phyloP scores from a whole-genome alignment of 2,888 invertebrate genomes.

The Morinoia aosen region DNA sequence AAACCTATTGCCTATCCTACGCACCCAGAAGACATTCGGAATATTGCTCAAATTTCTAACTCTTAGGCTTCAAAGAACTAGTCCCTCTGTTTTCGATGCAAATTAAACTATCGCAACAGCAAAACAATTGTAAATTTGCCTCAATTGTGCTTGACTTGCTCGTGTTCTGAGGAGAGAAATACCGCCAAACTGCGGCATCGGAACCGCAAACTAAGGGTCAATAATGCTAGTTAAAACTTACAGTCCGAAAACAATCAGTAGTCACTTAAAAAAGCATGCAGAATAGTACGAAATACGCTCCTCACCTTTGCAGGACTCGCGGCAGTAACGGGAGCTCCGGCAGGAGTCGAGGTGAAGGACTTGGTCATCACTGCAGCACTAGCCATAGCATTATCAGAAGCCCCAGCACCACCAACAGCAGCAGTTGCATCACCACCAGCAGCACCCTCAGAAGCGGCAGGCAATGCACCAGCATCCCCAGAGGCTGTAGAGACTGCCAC shows the following conservation, averaged over 20 bases:
- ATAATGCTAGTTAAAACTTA: not conserved
- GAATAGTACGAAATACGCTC: not conserved
- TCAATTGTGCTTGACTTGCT: too few species aligned
- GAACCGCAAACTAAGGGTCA: not conserved
- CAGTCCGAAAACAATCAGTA: not conserved
- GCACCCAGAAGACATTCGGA: too few species aligned
- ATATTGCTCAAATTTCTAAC: too few species aligned
- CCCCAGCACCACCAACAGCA: not conserved
- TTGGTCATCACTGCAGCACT: not conserved
- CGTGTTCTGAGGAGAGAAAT: too few species aligned
- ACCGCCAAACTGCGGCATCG: too few species aligned
- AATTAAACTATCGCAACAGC: too few species aligned
- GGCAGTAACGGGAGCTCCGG: not conserved
- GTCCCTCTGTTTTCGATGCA: too few species aligned
- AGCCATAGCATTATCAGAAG: not conserved
- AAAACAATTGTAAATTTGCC: too few species aligned
- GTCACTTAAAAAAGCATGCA: not conserved
- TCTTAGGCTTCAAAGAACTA: too few species aligned
- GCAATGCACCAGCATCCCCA: not conserved
- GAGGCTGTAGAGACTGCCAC: not conserved
- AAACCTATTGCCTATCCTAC: too few species aligned
- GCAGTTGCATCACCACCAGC: not conserved
- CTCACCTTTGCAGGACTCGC: constrained; percentile 23
- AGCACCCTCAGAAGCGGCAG: not conserved
- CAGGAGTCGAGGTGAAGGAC: not conserved